These are phyloP conservation scores for Cirrhinus mrigala DNA, from an alignment of 2,797 vertebrate species.

Conservation along the genomic window DNA sequence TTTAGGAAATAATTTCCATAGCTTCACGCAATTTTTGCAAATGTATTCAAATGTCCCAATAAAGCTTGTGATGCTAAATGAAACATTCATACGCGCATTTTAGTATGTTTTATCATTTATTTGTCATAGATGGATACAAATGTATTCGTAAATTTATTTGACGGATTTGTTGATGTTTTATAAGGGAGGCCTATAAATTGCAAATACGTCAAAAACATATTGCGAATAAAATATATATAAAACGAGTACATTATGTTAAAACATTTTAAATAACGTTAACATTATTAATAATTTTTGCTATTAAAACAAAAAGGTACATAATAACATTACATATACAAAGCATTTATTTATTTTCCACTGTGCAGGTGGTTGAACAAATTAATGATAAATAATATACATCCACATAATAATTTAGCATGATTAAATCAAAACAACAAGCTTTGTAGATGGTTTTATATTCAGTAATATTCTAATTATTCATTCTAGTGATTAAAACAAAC, in stretches of 20 bases:
- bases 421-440: background rate
- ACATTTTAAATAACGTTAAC: background rate
- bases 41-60: background rate
- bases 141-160: background rate
- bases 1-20: background rate
- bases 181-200: background rate
- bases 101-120: background rate
- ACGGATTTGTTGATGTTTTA: background rate
- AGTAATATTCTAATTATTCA: background rate
- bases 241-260: background rate
- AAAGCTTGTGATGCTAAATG: conserved; percentile 5
- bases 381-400: background rate
- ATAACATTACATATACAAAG: background rate
- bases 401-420: background rate
- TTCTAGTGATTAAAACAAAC: background rate
- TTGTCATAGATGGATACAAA: background rate
- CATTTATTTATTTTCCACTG: background rate
- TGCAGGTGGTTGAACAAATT: background rate
- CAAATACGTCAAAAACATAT: background rate
- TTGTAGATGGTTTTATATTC: background rate
- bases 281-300: background rate
- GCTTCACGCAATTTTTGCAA: background rate
- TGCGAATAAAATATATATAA: background rate
- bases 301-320: background rate
- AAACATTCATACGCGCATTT: background rate